Conservation (phyloP, 1,140 invertebrate genomes). For the Drosophila ananassae region DNA sequence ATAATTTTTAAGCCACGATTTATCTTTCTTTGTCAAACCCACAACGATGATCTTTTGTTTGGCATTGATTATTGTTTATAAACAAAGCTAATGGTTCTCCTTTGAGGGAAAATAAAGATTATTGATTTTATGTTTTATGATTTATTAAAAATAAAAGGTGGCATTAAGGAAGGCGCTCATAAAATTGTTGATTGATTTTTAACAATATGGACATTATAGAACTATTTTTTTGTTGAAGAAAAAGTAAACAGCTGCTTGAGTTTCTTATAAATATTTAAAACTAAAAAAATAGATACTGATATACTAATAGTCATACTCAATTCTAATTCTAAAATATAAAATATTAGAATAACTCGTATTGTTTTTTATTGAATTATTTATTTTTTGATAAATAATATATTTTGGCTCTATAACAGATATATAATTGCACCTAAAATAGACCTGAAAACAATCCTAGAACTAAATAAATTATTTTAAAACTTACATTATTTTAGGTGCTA, state of each 20-base stretch:
- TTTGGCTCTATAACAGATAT: too few relatives aligned
- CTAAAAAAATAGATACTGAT: too few relatives aligned
- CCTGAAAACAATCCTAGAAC: too few relatives aligned
- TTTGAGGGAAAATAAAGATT: background rate
- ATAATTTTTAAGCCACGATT: background rate
- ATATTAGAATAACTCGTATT: too few relatives aligned
- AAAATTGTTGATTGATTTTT: background rate
- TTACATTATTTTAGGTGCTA: too few relatives aligned
- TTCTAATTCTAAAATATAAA: too few relatives aligned
- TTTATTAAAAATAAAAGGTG: background rate
- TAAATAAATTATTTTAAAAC: too few relatives aligned
- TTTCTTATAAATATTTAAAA: background rate
- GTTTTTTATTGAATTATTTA: too few relatives aligned
- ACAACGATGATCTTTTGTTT: background rate
- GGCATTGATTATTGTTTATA: slow-evolving; percentile 1
- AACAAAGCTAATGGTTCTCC: slow-evolving; percentile 1
- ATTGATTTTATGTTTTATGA: background rate
- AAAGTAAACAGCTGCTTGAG: background rate
- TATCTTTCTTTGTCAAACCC: background rate
- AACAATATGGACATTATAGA: background rate
- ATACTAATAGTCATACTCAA: too few relatives aligned
- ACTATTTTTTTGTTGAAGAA: background rate
- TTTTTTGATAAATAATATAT: too few relatives aligned
- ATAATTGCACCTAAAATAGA: too few relatives aligned
- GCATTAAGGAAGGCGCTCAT: background rate